Percentiles rank a stretch among this genome's conserved stretches.
These are phyloP conservation scores for Eudemis profundana DNA, from an alignment of 2,888 invertebrate genomes.

Conservation along the genomic window DNA sequence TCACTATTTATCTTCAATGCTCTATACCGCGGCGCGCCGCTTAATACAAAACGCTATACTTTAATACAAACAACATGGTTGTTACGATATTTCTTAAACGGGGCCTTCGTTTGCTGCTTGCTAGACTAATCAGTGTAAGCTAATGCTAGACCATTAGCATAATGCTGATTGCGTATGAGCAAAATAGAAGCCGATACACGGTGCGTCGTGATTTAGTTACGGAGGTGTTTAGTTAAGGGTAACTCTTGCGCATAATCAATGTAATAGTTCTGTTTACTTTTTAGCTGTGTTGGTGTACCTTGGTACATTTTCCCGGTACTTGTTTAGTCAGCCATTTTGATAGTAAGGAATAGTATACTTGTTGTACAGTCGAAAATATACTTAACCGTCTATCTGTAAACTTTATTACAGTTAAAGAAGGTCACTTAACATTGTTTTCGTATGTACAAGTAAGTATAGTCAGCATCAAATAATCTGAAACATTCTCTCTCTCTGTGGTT, in stretches of 20 bases:
- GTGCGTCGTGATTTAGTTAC: slow-evolving; percentile 13
- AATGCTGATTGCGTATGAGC: slow-evolving; percentile 47
- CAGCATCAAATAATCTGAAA: too few species aligned
- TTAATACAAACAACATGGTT: background rate
- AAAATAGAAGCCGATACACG: slow-evolving; percentile 42
- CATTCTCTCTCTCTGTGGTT: too few species aligned
- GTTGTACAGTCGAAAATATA: too few species aligned
- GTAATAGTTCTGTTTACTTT: slow-evolving; percentile 1
- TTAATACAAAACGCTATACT: background rate
- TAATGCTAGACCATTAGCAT: slow-evolving; percentile 56
- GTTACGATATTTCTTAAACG: background rate
- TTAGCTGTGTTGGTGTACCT: background rate
- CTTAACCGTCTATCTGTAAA: too few species aligned
- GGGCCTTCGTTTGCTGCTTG: background rate
- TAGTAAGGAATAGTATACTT: too few species aligned
- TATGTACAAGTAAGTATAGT: too few species aligned
- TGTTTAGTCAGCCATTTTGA: too few species aligned
- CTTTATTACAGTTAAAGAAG: too few species aligned
- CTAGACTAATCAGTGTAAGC: slow-evolving; percentile 56
- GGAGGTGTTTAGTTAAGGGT: slow-evolving; percentile 18
- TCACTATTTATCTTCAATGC: slow-evolving; percentile 59
- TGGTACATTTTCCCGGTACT: too few species aligned
- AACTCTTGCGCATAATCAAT: slow-evolving; percentile 18
- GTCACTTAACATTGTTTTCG: too few species aligned
- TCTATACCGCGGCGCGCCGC: slow-evolving; percentile 37